Percentiles rank a stretch among this genome's conserved stretches.
Conservation (phyloP, 2,888 invertebrate genomes). For the Epinotia nisella region DNA sequence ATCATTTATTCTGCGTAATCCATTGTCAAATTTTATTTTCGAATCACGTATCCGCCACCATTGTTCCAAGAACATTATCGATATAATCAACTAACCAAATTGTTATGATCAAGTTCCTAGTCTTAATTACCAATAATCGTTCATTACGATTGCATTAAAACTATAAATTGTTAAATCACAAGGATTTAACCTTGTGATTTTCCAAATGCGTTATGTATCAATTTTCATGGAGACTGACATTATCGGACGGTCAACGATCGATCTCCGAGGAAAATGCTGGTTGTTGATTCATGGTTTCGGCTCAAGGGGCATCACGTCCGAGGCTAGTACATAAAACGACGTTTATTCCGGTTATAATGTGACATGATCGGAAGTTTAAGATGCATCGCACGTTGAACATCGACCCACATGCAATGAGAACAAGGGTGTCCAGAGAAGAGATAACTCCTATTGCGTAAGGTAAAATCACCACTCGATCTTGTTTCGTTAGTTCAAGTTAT, state of each 20-base stretch:
- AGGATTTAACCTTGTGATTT: constrained; percentile 46
- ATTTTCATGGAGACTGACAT: constrained; percentile 9
- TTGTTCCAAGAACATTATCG: constrained; percentile 38
- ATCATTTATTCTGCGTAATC: constrained; percentile 3
- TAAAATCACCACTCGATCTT: constrained; percentile 20
- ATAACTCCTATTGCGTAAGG: constrained; percentile 23
- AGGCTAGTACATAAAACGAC: constrained; percentile 54
- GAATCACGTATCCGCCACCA: constrained; percentile 33
- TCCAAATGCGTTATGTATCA: constrained; percentile 5
- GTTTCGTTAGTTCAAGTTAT: constrained; percentile 26
- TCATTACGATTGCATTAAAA: constrained; percentile 8
- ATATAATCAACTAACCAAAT: constrained; percentile 23
- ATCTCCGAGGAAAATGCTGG: constrained; percentile 46
- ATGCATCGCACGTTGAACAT: constrained; percentile 36
- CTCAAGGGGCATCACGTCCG: constrained; percentile 72
- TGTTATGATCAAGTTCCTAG: constrained; percentile 38
- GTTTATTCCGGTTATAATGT: constrained; percentile 49
- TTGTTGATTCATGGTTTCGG: constrained; percentile 55
- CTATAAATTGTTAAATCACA: neutral
- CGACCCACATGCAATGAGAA: constrained; percentile 38
- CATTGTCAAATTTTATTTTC: constrained; percentile 22
- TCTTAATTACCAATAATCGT: constrained; percentile 34
- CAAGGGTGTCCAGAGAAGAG: constrained; percentile 28
- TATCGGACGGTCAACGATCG: constrained; percentile 24
- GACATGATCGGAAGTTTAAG: constrained; percentile 42